A percentile compares a stretch with the other conserved stretches of the same genome.
Conservation (phyloP, 2,888 invertebrate species). For the Drosophila mercatorum region DNA sequence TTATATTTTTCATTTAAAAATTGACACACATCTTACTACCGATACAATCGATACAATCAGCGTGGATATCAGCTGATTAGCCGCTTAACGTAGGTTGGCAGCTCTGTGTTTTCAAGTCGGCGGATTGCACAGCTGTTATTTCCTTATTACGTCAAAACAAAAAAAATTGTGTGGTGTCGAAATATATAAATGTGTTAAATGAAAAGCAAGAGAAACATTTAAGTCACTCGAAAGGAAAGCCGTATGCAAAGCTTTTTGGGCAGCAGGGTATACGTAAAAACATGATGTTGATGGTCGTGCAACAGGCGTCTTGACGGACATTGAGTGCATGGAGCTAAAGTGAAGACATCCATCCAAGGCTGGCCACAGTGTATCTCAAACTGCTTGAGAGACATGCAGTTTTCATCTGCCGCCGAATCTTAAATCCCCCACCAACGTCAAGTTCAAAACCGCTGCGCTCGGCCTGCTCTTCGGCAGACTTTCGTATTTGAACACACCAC, state of each 20-base stretch:
- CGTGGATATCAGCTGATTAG: slow-evolving; percentile 11
- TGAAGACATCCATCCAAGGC: slow-evolving; percentile 10
- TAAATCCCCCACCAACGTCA: slow-evolving; percentile 31
- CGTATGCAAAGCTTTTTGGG: neutral
- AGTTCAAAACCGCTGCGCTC: slow-evolving; percentile 52
- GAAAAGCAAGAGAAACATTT: slow-evolving; percentile 16
- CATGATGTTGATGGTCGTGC: slow-evolving; percentile 15
- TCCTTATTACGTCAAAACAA: slow-evolving; percentile 72
- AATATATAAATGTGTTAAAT: slow-evolving; percentile 38
- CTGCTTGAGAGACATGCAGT: slow-evolving; percentile 45
- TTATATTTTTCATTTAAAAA: neutral
- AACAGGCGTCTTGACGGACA: slow-evolving; percentile 38
- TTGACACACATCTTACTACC: neutral
- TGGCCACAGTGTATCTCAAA: slow-evolving; percentile 35
- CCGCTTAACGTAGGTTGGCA: slow-evolving; percentile 23
- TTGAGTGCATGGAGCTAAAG: slow-evolving; percentile 5
- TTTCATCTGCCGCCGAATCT: slow-evolving; percentile 13
- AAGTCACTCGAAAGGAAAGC: neutral
- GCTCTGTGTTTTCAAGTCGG: slow-evolving; percentile 18
- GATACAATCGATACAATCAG: slow-evolving; percentile 13
- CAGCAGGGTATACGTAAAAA: neutral
- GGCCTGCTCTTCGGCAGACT: slow-evolving; percentile 23
- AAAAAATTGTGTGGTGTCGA: slow-evolving; percentile 40
- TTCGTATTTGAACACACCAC: slow-evolving; percentile 33
- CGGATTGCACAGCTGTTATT: slow-evolving; percentile 59